Percentiles rank a stretch among this genome's conserved stretches.
Evolutionary conservation across 2,797 vertebrate genomes (phyloP).

Genomic region (Urosaurus nigricauda): DNA sequence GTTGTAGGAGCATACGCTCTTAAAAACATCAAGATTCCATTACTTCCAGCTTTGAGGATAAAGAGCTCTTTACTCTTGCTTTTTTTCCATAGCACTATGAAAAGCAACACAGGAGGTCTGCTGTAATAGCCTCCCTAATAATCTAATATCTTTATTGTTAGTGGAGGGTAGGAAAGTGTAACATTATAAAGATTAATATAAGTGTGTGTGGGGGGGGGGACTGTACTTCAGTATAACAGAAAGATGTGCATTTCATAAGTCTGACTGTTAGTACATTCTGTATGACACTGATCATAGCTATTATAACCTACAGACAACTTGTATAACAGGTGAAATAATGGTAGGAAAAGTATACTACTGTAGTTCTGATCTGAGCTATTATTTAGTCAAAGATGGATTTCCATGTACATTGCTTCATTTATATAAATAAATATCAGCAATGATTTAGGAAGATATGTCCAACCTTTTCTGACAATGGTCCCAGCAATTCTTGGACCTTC

Average conservation of each 20-base stretch:
- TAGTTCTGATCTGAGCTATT: not conserved
- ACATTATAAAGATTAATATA: not conserved
- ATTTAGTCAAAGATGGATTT: not conserved
- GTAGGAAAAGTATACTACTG: not conserved
- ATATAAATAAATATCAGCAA: not conserved
- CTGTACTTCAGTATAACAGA: conserved; percentile 46
- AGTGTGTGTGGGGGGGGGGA: conserved; percentile 21
- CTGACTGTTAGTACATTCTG: conserved; percentile 40
- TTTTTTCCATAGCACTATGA: accelerated
- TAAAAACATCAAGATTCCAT: not conserved
- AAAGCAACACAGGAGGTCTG: accelerated
- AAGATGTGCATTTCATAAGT: not conserved
- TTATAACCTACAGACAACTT: not conserved
- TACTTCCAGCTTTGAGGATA: not conserved
- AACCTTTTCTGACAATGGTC: not conserved
- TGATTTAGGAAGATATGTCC: not conserved
- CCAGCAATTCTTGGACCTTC: not conserved
- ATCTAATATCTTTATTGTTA: accelerated
- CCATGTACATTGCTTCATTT: too few species aligned
- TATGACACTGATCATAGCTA: conserved; percentile 18
- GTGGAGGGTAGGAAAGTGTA: accelerated
- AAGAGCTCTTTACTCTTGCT: not conserved
- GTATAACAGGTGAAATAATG: not conserved
- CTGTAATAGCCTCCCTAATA: accelerated
- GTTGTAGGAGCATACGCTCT: conserved; percentile 43